phyloP scores from a whole-genome alignment of 2,797 vertebrate species.

The Luscinia megarhynchos region DNA sequence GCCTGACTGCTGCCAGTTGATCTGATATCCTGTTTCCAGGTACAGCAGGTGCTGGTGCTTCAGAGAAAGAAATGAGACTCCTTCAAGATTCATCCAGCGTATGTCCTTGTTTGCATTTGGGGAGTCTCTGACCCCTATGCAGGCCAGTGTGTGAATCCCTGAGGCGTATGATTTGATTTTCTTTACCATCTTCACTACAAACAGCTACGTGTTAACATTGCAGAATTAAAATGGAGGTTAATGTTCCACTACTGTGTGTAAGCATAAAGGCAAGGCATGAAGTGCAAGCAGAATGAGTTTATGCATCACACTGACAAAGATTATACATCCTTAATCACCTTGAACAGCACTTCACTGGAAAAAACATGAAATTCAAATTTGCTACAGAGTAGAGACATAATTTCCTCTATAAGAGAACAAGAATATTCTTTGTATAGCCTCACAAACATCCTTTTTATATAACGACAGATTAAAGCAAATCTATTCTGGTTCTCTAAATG shows the following conservation, averaged over 20 bases:
- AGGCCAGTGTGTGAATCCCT: neutral
- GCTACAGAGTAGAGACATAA: neutral
- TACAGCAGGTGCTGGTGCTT: neutral
- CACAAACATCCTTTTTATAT: neutral
- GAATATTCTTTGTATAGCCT: neutral
- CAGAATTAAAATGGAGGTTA: constrained; percentile 43
- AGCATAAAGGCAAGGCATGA: neutral
- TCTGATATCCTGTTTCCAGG: neutral
- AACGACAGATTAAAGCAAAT: neutral
- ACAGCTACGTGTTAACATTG: neutral
- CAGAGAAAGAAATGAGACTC: neutral
- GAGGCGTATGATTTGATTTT: constrained; percentile 37
- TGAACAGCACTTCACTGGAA: constrained; percentile 19
- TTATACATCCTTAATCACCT: constrained; percentile 39
- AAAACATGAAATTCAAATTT: constrained; percentile 55
- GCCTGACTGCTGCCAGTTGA: neutral
- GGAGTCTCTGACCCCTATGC: neutral
- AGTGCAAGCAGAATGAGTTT: constrained; percentile 46
- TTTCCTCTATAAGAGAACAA: neutral
- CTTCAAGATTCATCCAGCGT: neutral
- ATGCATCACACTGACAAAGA: neutral
- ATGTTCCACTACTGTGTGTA: neutral
- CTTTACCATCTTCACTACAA: neutral
- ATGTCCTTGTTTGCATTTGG: neutral
- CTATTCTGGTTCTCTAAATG: neutral